These are phyloP conservation scores for Macquaria australasica DNA, from an alignment of 2,113 vertebrate genomes.

Conservation along the genomic window DNA sequence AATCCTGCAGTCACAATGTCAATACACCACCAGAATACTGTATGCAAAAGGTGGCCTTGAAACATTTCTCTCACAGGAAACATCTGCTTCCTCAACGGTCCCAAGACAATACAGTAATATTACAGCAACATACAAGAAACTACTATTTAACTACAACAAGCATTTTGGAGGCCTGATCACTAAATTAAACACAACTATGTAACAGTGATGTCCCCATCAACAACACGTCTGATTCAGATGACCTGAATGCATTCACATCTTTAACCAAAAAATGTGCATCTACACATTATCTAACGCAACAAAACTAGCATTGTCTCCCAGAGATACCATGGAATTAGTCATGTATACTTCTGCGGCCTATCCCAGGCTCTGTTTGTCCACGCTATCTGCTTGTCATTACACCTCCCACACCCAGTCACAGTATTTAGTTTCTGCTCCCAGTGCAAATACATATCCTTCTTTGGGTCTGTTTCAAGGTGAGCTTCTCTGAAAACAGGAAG, in stretches of 20 bases:
- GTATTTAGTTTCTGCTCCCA: not conserved
- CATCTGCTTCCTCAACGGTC: not conserved
- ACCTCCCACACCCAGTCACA: slow-evolving; percentile 48
- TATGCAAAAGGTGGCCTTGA: not conserved
- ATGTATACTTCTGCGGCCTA: slow-evolving; percentile 26
- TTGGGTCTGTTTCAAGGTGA: not conserved
- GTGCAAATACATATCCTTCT: not conserved
- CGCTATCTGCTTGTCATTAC: slow-evolving; percentile 29
- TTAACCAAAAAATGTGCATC: not conserved
- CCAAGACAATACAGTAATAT: not conserved
- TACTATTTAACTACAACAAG: not conserved
- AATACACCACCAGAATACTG: slow-evolving; percentile 4
- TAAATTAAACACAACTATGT: not conserved
- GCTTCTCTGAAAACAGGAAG: not conserved
- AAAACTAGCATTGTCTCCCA: slow-evolving; percentile 6
- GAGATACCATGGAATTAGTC: slow-evolving; percentile 40
- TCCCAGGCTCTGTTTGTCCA: slow-evolving; percentile 53
- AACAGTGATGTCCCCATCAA: not conserved
- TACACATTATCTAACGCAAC: not conserved
- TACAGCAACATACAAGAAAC: too few relatives aligned
- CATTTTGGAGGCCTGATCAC: not conserved
- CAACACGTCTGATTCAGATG: not conserved
- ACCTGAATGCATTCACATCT: not conserved
- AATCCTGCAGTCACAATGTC: slow-evolving; percentile 5
- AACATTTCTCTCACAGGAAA: not conserved